Evolutionary conservation across 2,888 invertebrate species (phyloP).

Genomic region (Meteorus colon): DNA sequence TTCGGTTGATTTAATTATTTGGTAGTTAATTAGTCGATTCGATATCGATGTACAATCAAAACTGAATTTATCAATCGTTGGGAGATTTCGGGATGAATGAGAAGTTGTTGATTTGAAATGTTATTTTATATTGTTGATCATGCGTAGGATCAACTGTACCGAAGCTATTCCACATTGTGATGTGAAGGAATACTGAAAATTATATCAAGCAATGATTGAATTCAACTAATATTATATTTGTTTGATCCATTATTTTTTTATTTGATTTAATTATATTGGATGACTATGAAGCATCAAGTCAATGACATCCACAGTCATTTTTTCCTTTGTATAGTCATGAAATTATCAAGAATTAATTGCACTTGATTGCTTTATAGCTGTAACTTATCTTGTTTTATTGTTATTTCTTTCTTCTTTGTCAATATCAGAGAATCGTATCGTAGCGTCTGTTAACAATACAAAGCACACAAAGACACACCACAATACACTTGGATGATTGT

Average conservation of each 20-base stretch:
- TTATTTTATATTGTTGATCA: background rate
- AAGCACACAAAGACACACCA: background rate
- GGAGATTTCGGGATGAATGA: background rate
- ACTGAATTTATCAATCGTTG: background rate
- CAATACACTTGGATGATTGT: background rate
- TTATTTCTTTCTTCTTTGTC: slow-evolving; percentile 1
- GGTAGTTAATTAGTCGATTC: too few relatives aligned
- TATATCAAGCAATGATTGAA: too few relatives aligned
- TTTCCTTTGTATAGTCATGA: background rate
- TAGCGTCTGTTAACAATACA: background rate
- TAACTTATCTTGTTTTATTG: slow-evolving; percentile 5
- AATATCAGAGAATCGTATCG: background rate
- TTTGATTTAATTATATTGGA: background rate
- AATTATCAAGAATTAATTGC: slow-evolving; percentile 14
- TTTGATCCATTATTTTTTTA: background rate
- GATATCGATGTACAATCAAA: too few relatives aligned
- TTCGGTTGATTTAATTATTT: too few relatives aligned
- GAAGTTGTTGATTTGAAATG: background rate
- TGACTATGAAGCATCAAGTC: slow-evolving; percentile 28
- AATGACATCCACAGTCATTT: slow-evolving; percentile 12
- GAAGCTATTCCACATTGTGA: too few relatives aligned
- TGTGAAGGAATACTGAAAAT: too few relatives aligned
- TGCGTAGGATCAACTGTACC: background rate
- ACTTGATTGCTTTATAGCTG: slow-evolving; percentile 10
- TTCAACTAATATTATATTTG: background rate